Evolutionary conservation across 1,140 invertebrate genomes (phyloP).

Genomic region (Melipona quadrifasciata): DNA sequence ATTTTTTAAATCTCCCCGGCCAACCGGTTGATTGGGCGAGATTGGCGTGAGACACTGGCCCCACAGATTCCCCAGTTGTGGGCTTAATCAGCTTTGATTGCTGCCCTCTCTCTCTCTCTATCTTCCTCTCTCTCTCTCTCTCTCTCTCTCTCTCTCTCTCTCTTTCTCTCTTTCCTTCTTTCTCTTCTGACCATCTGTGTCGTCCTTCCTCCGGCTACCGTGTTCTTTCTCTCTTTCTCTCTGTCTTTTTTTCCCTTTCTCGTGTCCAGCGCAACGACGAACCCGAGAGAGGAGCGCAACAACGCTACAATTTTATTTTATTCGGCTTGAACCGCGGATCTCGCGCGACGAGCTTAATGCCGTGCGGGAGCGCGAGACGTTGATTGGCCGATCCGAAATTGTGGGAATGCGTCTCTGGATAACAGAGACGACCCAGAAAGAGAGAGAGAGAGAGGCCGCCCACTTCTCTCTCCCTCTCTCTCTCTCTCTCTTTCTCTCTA

Average conservation of each 20-base stretch:
- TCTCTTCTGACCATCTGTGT: conserved; percentile 47
- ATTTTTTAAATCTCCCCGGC: conserved; percentile 83
- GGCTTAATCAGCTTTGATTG: conserved; percentile 83
- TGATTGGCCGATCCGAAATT: conserved; percentile 70
- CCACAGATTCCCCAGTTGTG: conserved; percentile 83
- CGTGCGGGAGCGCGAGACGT: conserved; percentile 60
- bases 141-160: too few species aligned
- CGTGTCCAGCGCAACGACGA: conserved; percentile 19
- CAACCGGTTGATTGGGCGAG: conserved; percentile 80
- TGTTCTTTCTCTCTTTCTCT: conserved; percentile 32
- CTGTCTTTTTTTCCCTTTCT: conserved; percentile 19
- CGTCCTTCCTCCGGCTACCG: too few species aligned
- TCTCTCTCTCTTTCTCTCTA: conserved; percentile 7
- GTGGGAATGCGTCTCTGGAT: conserved; percentile 66
- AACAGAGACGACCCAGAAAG: conserved; percentile 45
- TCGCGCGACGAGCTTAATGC: conserved; percentile 64
- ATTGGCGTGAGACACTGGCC: conserved; percentile 82
- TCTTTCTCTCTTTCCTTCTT: conserved; percentile 58
- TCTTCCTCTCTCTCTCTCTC: conserved; percentile 54
- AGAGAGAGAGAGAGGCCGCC: conserved; percentile 46
- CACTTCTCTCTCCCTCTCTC: conserved; percentile 47
- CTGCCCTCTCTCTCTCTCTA: conserved; percentile 74
- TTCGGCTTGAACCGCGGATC: conserved; percentile 66
- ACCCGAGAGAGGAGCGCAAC: conserved; percentile 7
- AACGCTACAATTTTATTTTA: conserved; percentile 70